Base-by-base conservation (phyloP, 2,888 invertebrate genomes). In the Acleris literana region DNA sequence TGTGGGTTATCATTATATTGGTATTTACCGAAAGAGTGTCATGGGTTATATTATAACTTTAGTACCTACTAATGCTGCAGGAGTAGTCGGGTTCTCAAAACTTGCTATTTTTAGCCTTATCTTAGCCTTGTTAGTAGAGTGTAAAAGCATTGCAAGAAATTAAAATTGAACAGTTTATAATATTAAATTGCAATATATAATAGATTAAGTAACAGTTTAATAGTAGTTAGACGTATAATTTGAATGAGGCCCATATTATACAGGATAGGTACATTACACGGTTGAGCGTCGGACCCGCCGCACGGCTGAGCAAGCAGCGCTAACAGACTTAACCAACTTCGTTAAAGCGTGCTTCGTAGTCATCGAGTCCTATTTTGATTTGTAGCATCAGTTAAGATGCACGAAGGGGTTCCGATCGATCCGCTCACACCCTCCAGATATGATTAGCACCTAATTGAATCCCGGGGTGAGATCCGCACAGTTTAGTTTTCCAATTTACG, bases 401-500 rank as follows among this genome's bases (percentile, higher is more conserved):
- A 77, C 75, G 75, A 76, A 84, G 84, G 87, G 88, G 86, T 80
- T 73, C 69, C 81, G 79, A 90, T 92, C 90, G 91, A 92, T 90
- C 86, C 84, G 68, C 81, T 87, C 84, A 88, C 90, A 86, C 92
- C 92, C 92, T 90, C 87, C 82, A 92, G 87, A 92, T 92, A 92
- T 92, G 92, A 92, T 92, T 92, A 92, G 88, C 84, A 84, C 84
- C 89, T 92, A 92, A 92, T 92, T 92, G 90, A 92, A 92, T 91
- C 85, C 80, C 84, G 87, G 91, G 90, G 89, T 85, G 91, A 87
- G 90, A 90, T 88, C 86, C 88, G 83, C 77, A 76, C 85, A 90
- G 92, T 92, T 92, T 92, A 92, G 92, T 92, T 92, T 92, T 92
- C 90, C 88, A 92, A 92, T 92, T 91, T 91, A 87, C 90, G 88